phyloP scores from a whole-genome alignment of 1,140 invertebrate species.

The Heliothis virescens region DNA sequence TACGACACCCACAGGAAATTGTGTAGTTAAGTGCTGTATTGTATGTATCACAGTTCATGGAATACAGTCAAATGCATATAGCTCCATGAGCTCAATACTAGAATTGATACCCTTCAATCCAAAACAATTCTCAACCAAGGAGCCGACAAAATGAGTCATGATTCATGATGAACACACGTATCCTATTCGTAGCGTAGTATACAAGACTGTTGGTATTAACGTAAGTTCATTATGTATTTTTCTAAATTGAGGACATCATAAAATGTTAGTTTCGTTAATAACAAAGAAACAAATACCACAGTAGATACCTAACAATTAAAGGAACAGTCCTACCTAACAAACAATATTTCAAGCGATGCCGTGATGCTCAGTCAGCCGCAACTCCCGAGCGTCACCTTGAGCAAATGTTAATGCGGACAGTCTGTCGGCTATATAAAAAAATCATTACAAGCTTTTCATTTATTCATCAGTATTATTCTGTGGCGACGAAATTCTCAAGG shows the following conservation, averaged over 20 bases:
- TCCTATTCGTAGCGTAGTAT: background rate
- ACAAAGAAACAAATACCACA: conserved; percentile 6
- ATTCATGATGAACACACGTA: conserved; percentile 7
- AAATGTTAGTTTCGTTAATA: background rate
- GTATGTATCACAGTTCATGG: conserved; percentile 23
- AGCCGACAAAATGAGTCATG: background rate
- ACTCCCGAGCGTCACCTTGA: conserved; percentile 80
- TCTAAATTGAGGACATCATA: background rate
- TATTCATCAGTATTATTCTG: conserved; percentile 63
- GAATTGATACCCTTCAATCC: background rate
- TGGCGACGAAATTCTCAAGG: conserved; percentile 67
- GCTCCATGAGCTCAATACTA: conserved; percentile 1
- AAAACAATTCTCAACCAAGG: conserved; percentile 6
- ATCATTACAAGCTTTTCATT: conserved; percentile 73
- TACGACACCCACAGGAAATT: conserved; percentile 37
- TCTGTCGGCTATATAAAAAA: conserved; percentile 67
- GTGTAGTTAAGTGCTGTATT: conserved; percentile 9
- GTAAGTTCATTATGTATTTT: conserved; percentile 24
- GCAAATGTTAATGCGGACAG: conserved; percentile 81
- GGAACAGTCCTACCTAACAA: conserved; percentile 58
- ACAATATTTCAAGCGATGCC: conserved; percentile 70
- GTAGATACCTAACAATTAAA: conserved; percentile 55
- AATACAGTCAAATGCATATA: conserved; percentile 8
- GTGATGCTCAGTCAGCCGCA: conserved; percentile 81
- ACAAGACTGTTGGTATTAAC: conserved; percentile 8